These are phyloP conservation scores for Mythimna impura DNA, from an alignment of 2,888 invertebrate genomes.

Conservation along the genomic window DNA sequence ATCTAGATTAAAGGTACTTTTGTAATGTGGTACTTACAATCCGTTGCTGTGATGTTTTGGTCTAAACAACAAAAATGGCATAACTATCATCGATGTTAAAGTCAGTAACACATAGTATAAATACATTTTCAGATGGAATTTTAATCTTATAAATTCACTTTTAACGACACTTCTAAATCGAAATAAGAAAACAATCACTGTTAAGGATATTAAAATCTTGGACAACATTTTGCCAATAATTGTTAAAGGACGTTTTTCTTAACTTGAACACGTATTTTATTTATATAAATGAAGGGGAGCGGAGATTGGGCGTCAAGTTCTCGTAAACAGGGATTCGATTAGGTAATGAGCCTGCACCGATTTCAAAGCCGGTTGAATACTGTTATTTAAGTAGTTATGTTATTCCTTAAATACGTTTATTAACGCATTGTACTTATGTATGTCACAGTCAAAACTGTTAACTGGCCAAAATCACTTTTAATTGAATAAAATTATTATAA, in stretches of 20 bases:
- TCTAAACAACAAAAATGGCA: conserved; percentile 37
- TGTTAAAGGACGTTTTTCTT: neutral
- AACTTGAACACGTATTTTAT: conserved; percentile 13
- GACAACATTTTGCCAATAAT: conserved; percentile 13
- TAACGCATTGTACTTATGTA: neutral
- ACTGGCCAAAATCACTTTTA: no score
- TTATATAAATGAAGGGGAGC: conserved; percentile 3
- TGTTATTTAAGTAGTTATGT: conserved; percentile 9
- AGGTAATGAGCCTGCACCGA: conserved; percentile 10
- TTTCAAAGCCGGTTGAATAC: conserved; percentile 20
- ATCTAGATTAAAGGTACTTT: neutral
- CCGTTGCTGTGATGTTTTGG: conserved; percentile 45
- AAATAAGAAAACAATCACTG: conserved; percentile 22
- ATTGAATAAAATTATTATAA: no score
- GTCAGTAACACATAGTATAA: conserved; percentile 26
- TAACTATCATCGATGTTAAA: conserved; percentile 10
- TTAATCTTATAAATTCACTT: conserved; percentile 27
- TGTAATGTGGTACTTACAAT: conserved; percentile 40
- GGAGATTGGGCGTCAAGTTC: conserved; percentile 14
- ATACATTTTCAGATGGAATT: conserved; percentile 29
- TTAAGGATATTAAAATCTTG: conserved; percentile 23
- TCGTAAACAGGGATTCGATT: conserved; percentile 10
- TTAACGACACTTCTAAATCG: conserved; percentile 22
- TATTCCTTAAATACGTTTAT: conserved; percentile 31
- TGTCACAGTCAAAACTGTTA: no score